Evolutionary conservation across 2,888 invertebrate species (phyloP).

Genomic region (Plutella xylostella): DNA sequence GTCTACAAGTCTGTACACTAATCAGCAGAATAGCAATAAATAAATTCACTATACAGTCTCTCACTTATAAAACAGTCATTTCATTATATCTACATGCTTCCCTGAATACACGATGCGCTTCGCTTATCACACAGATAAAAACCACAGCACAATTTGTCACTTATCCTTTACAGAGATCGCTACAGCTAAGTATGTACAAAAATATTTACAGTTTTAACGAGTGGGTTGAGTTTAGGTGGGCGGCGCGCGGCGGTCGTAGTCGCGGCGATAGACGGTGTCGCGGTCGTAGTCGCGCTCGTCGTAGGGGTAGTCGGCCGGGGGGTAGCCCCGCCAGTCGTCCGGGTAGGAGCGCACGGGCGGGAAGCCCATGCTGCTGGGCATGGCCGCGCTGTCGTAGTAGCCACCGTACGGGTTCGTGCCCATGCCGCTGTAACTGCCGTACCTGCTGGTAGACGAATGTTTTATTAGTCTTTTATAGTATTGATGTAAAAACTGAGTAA

Average conservation of each 20-base stretch:
- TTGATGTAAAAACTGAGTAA: too few relatives aligned
- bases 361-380: constrained; percentile 64
- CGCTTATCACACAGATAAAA: constrained; percentile 64
- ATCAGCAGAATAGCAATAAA: constrained; percentile 35
- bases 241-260: constrained; percentile 75
- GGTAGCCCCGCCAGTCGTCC: constrained; percentile 63
- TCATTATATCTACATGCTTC: constrained; percentile 29
- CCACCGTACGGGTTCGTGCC: constrained; percentile 52
- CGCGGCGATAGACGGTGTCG: constrained; percentile 72
- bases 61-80: constrained; percentile 47
- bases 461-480: too few relatives aligned
- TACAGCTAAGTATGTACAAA: constrained; percentile 37
- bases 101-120: constrained; percentile 44
- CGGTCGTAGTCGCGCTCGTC: constrained; percentile 67
- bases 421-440: constrained; percentile 60
- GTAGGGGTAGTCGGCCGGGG: constrained; percentile 56
- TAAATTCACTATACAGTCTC: constrained; percentile 64
- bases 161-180: constrained; percentile 54
- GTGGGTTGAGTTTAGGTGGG: constrained; percentile 49
- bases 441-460: constrained; percentile 32
- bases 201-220: constrained; percentile 8
- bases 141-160: constrained; percentile 68
- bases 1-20: constrained; percentile 53
- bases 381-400: constrained; percentile 54
- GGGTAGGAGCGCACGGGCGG: constrained; percentile 51